Conservation (phyloP, 2,113 vertebrate genomes). For the Uria lomvia region DNA sequence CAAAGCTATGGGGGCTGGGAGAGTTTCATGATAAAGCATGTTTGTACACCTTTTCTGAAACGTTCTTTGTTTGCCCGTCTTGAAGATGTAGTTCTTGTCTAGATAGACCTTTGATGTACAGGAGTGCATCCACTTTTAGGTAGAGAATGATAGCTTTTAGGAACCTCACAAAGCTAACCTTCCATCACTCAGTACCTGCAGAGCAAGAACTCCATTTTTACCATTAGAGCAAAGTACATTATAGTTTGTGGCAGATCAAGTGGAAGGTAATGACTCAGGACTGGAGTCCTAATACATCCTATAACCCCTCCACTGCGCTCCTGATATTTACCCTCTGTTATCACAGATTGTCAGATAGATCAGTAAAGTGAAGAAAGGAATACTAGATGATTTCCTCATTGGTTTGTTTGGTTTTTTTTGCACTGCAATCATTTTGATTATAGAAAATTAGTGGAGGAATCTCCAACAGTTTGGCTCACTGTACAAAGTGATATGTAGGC, state of each 20-base stretch:
- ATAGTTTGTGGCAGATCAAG: background rate
- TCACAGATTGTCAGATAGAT: background rate
- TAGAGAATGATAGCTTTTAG: background rate
- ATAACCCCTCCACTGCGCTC: background rate
- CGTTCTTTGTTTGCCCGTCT: background rate
- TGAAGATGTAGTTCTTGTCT: background rate
- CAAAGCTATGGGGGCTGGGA: background rate
- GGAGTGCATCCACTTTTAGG: background rate
- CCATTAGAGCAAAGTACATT: background rate
- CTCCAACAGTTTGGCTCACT: background rate
- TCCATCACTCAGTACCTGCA: background rate
- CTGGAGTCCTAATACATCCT: background rate
- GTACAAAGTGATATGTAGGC: background rate
- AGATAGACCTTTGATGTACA: background rate
- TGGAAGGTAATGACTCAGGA: background rate
- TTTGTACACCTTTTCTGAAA: background rate
- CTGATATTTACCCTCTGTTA: background rate
- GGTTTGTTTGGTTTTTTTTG: background rate
- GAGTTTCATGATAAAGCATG: background rate
- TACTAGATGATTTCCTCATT: background rate
- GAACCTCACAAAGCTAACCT: background rate
- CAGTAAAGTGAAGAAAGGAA: background rate
- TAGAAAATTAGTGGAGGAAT: background rate
- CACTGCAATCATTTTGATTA: background rate
- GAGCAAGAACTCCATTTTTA: background rate